Evolutionary conservation across 2,113 vertebrate species (phyloP).

Genomic region (Onychorhynchus coronatus): DNA sequence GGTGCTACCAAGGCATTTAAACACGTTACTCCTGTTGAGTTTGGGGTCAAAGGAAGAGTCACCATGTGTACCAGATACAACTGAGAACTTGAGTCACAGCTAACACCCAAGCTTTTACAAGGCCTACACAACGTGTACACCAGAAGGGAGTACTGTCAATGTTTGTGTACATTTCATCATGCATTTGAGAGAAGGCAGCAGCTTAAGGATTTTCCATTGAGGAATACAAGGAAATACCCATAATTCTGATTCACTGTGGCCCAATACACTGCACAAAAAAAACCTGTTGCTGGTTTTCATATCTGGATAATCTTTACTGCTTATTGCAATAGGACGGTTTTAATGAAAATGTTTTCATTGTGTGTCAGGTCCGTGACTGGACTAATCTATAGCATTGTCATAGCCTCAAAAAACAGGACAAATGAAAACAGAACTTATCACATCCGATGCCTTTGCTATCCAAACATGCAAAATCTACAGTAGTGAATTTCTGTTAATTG

Average conservation of each 20-base stretch:
- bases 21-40: neutral
- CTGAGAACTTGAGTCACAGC: neutral
- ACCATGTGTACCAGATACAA: neutral
- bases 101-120: neutral
- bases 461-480: neutral
- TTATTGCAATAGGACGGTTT: neutral
- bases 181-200: neutral
- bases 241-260: neutral
- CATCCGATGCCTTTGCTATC: neutral
- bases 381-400: neutral
- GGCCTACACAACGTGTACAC: fast-evolving
- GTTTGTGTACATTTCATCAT: neutral
- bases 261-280: neutral
- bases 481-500: neutral
- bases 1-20: neutral
- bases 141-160: neutral
- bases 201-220: neutral
- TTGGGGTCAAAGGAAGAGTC: neutral
- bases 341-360: neutral
- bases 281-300: neutral
- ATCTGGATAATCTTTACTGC: neutral
- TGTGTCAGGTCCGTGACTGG: neutral
- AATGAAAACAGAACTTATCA: neutral
- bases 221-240: neutral
- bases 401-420: neutral